A percentile compares a stretch with the other conserved stretches of the same genome.
phyloP scores from a whole-genome alignment of 2,888 invertebrate genomes.

The Nasonovia ribisnigri region DNA sequence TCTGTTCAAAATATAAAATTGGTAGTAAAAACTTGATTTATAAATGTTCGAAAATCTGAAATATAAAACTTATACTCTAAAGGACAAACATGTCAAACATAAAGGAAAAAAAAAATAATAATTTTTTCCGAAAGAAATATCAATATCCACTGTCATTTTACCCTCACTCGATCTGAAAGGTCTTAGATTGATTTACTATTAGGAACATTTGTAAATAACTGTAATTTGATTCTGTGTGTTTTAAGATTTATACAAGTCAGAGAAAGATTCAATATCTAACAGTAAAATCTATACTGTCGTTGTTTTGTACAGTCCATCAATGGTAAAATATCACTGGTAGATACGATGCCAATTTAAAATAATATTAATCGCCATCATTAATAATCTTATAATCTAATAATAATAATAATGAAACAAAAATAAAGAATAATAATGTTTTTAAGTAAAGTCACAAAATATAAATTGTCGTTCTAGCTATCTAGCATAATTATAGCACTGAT shows the following conservation, averaged over 20 bases:
- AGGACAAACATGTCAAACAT: neutral
- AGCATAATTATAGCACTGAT: too few species aligned
- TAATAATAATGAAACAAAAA: too few species aligned
- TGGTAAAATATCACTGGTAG: neutral
- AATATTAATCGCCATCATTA: too few species aligned
- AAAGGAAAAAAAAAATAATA: neutral
- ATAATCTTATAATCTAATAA: too few species aligned
- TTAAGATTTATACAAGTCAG: neutral
- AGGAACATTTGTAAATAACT: neutral
- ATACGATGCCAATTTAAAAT: neutral
- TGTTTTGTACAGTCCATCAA: neutral
- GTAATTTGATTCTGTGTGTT: neutral
- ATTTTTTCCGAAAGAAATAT: neutral
- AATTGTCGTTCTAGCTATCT: too few species aligned
- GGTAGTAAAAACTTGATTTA: constrained; percentile 7
- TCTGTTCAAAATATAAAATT: neutral
- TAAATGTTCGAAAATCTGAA: neutral
- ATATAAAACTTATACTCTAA: neutral
- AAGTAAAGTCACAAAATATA: too few species aligned
- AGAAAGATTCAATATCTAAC: neutral
- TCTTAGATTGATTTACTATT: constrained; percentile 10
- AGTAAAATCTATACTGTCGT: neutral
- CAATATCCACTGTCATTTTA: neutral
- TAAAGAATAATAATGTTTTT: too few species aligned
- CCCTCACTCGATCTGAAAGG: too few species aligned